Conservation (phyloP, 2,113 vertebrate genomes). For the Gadus macrocephalus region DNA sequence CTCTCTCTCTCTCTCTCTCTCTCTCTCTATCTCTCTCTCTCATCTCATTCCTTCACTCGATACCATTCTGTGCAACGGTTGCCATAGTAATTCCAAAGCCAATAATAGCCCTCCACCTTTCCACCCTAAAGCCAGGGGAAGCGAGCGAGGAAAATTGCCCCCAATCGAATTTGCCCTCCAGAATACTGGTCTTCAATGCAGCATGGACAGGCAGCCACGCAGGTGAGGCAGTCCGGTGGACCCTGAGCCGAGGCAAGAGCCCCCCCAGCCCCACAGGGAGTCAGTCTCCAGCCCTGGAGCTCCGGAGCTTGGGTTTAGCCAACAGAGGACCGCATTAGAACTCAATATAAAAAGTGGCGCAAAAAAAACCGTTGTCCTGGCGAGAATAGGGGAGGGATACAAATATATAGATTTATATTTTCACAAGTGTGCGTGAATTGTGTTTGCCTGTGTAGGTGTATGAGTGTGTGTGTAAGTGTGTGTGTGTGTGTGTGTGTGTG, state of each 20-base stretch:
- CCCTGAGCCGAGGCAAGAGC: neutral
- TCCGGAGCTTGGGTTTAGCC: neutral
- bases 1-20: no score
- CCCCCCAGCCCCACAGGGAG: slow-evolving; percentile 7
- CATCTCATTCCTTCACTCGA: slow-evolving; percentile 59
- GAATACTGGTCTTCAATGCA: slow-evolving; percentile 26
- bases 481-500: no score
- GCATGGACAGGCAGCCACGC: slow-evolving; percentile 6
- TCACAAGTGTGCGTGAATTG: no score
- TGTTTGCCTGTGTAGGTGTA: no score
- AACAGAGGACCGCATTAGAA: slow-evolving; percentile 51
- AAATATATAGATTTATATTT: no score
- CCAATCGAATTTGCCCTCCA: slow-evolving; percentile 56
- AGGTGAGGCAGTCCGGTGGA: neutral
- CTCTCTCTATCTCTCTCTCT: neutral
- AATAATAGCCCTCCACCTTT: slow-evolving; percentile 58
- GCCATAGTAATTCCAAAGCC: slow-evolving; percentile 65
- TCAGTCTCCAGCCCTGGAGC: neutral
- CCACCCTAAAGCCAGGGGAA: slow-evolving; percentile 45
- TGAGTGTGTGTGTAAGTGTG: no score
- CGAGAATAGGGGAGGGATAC: slow-evolving; percentile 49
- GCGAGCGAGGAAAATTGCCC: slow-evolving; percentile 44
- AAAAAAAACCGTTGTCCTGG: slow-evolving; percentile 38
- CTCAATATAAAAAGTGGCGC: slow-evolving; percentile 58
- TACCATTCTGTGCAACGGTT: slow-evolving; percentile 45